These are phyloP conservation scores for Ivindomyrus marchei DNA, from an alignment of 2,113 vertebrate species.

Conservation along the genomic window DNA sequence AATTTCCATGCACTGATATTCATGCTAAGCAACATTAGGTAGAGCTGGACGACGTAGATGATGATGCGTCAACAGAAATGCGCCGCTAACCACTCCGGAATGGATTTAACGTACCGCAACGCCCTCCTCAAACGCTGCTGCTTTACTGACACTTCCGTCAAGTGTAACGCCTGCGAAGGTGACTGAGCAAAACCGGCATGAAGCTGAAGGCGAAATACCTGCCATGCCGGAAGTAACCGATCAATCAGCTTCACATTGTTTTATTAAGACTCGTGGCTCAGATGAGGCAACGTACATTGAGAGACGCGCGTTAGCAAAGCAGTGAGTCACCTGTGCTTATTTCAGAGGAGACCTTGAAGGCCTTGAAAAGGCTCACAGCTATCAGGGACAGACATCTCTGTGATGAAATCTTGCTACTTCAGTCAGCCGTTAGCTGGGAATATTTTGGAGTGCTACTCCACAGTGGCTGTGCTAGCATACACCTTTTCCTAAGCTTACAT, in stretches of 20 bases:
- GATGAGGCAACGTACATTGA: background rate
- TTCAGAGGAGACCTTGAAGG: background rate
- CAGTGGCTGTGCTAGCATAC: background rate
- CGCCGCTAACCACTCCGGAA: background rate
- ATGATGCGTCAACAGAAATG: background rate
- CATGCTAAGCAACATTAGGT: background rate
- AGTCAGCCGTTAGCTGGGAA: background rate
- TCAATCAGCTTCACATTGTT: background rate
- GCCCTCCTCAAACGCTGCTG: background rate
- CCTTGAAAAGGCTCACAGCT: slow-evolving; percentile 12
- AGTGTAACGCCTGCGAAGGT: background rate
- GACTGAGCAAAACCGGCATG: background rate
- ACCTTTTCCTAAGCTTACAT: background rate
- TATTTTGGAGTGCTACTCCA: background rate
- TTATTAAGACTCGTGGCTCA: background rate
- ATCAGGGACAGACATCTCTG: slow-evolving; percentile 35
- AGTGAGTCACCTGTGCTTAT: slow-evolving; percentile 1
- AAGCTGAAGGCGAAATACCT: background rate
- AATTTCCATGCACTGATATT: slow-evolving; percentile 1
- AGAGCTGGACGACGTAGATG: background rate
- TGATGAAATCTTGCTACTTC: slow-evolving; percentile 7
- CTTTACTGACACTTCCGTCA: background rate
- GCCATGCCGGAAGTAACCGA: background rate
- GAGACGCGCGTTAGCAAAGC: background rate
- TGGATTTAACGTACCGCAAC: background rate